These are phyloP conservation scores for Leptopterna dolabrata DNA, from an alignment of 2,888 invertebrate genomes.

Conservation along the genomic window DNA sequence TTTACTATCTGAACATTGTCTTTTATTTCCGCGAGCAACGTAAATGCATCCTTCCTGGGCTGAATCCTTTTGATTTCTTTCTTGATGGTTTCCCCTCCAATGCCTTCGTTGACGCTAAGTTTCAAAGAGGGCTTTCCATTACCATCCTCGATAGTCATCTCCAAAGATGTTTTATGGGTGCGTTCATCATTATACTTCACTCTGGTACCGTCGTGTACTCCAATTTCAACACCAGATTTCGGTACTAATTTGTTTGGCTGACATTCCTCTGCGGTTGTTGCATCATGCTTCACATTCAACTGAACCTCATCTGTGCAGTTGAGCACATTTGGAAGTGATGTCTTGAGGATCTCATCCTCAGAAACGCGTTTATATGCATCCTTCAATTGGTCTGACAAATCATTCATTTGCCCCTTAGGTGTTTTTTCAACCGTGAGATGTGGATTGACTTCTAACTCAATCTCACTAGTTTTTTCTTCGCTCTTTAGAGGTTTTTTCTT, in stretches of 20 bases:
- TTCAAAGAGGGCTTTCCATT: background rate
- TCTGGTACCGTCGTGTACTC: background rate
- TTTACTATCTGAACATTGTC: background rate
- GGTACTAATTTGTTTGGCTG: background rate
- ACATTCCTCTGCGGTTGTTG: background rate
- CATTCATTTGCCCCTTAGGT: too few relatives aligned
- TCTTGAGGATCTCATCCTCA: too few relatives aligned
- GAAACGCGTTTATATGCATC: too few relatives aligned
- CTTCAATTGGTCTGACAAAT: too few relatives aligned
- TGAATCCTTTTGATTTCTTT: background rate
- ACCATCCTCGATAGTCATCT: background rate
- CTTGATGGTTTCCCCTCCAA: background rate
- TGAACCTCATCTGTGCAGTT: too few relatives aligned
- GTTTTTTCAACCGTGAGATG: too few relatives aligned
- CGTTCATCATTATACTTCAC: background rate
- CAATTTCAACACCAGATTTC: background rate
- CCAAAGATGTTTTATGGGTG: background rate
- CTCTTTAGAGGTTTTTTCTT: too few relatives aligned
- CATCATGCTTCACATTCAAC: background rate
- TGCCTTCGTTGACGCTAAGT: background rate
- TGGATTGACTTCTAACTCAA: too few relatives aligned
- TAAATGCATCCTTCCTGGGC: background rate
- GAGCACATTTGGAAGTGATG: too few relatives aligned
- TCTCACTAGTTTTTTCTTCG: too few relatives aligned
- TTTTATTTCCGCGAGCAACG: background rate